Evolutionary conservation across 2,113 vertebrate species (phyloP), one percentile per base, ranked within the genome.

Genomic region (Cynocephalus volans): DNA sequence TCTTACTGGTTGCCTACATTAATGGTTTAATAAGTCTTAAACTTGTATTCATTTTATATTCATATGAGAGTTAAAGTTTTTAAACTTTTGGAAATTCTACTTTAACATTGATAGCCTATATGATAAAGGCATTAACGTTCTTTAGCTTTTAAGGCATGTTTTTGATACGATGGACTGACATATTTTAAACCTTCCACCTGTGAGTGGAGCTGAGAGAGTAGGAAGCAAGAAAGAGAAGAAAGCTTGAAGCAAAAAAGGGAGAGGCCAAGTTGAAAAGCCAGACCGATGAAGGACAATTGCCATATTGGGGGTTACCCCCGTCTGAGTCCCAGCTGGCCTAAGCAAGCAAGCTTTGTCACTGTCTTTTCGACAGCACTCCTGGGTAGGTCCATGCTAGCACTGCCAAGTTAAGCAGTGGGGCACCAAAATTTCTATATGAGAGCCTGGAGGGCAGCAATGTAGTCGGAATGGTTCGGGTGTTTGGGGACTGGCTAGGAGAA

Each of bases 191-290:
- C 76, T 88, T 70, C 23, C 80, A 87, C 33, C 69, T 82, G 23
- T 19, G 24, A 82, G 80, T 90, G 5, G 23, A 82, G 31, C 80
- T 36, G 2, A 54, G 48, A 54, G 48, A 88, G 79, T 0, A 85
- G 79, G 80, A 94, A 81, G 56, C 26, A 76, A 69, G 85, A 75
- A 85, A 89, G 56, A 89, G 54, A 9, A 9, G 65, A 92, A 96
- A 95, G 28, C 45, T 86, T 48, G 60, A 92, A 17, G 70, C 77
- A 88, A 72, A 85, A 92, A 67, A 73, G 45, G 81, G 87, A 93
- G 70, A 95, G 72, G 26, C 14, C 62, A 77, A 45, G 36, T 24
- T 70, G 73, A 89, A 24, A 79, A 76, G 58, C 65, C 64, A 92
- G 52, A 52, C 33, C 69, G 58, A 56, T 54, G 48, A 80, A 86